Evolutionary conservation across 2,797 vertebrate genomes (phyloP), one percentile per base, ranked within the genome.

Genomic region (Loris lydekkerianus): DNA sequence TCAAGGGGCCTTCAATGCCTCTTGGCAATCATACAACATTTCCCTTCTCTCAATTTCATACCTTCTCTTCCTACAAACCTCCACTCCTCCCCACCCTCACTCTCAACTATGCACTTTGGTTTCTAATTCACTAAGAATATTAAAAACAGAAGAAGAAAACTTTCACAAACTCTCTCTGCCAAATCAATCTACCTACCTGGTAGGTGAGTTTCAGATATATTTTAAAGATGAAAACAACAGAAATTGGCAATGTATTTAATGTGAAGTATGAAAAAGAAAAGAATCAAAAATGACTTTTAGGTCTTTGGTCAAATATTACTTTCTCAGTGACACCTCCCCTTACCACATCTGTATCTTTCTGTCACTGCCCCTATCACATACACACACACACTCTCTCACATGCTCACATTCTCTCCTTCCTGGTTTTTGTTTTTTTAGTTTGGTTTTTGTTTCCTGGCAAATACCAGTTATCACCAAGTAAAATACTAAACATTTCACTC

Each of bases 221-320:
- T 94, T 73, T 92, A 46, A 84, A 92, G 72, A 89, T 73, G 43
- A 85, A 69, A 92, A 78, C 49, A 96, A 15, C 23, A 84, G 63
- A 65, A 78, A 88, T 4, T 72, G 63, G 77, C 75, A 46, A 84
- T 14, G 9, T 37, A 91, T 40, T 60, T 84, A 15, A 83, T 27
- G 29, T 80, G 31, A 76, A 23, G 49, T 93, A 61, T 25, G 40
- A 46, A 86, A 91, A 23, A 87, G 18, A 90, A 93, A 73, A 7
- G 25, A 72, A 58, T 82, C 61, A 83, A 82, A 75, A 37, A 83
- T 63, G 43, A 83, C 23, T 83, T 91, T 76, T 77, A 77, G 82
- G 84, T 91, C 31, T 85, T 63, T 76, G 20, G 18, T 87, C 69
- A 87, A 86, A 86, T 75, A 67, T 21, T 69, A 87, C n/a, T 75